Percentiles rank a stretch among this genome's conserved stretches.
Conservation (phyloP, 2,797 vertebrate species). For the Cynodonichthys magdalenae region DNA sequence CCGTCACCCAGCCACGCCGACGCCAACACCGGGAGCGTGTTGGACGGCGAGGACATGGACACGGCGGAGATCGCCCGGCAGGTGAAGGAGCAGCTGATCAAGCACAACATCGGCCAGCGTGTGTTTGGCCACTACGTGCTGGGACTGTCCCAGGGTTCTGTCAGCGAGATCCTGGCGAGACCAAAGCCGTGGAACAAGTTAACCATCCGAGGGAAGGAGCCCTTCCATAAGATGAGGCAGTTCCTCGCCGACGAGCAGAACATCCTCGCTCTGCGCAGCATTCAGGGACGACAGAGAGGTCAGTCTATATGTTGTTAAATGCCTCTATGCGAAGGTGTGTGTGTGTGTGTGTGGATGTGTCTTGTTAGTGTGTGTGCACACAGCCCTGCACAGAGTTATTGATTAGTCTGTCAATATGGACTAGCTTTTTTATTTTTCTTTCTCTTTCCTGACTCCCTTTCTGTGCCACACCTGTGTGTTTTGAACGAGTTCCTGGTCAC, state of each 20-base stretch:
- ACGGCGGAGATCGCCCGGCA: slow-evolving; percentile 95
- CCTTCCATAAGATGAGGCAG: slow-evolving; percentile 99
- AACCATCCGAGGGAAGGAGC: slow-evolving; percentile 95
- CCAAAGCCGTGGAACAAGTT: slow-evolving; percentile 98
- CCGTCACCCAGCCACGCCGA: slow-evolving; percentile 94
- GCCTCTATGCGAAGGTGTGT: slow-evolving; percentile 5
- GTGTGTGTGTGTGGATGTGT: slow-evolving; percentile 18
- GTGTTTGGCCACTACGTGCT: slow-evolving; percentile 97
- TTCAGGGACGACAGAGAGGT: slow-evolving; percentile 97
- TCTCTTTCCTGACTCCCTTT: slow-evolving; percentile 61
- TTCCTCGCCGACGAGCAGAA: slow-evolving; percentile 97
- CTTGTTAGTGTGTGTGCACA: slow-evolving; percentile 38
- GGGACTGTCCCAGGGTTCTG: slow-evolving; percentile 95
- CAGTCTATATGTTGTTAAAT: slow-evolving; percentile 57
- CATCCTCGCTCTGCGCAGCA: slow-evolving; percentile 94
- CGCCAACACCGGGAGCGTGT: slow-evolving; percentile 85
- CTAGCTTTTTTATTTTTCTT: slow-evolving; percentile 69
- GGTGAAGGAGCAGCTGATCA: slow-evolving; percentile 98
- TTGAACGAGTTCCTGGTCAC: slow-evolving; percentile 69
- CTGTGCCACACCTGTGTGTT: slow-evolving; percentile 76
- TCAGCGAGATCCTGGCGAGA: slow-evolving; percentile 95
- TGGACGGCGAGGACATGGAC: slow-evolving; percentile 96
- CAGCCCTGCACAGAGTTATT: slow-evolving; percentile 67
- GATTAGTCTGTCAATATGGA: slow-evolving; percentile 75
- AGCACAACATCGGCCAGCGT: slow-evolving; percentile 98